Evolutionary conservation across 37 sponge, comb jelly and placozoan species (phyloP).

Genomic region (Crambe crambe): DNA sequence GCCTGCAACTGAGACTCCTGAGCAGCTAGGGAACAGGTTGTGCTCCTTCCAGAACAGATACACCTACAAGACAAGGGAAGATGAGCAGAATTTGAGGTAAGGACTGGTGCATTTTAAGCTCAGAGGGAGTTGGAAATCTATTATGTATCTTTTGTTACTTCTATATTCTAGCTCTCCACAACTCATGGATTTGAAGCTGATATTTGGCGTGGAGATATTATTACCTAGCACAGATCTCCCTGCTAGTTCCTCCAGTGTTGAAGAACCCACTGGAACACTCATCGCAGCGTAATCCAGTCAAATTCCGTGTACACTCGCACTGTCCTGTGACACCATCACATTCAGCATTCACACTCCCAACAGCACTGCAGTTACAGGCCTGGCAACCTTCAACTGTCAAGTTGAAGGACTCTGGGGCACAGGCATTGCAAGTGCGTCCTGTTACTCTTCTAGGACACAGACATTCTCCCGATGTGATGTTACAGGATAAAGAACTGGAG

Average conservation of each 20-base stretch:
- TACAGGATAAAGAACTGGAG: conserved; percentile 55
- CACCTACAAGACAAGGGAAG: too few species aligned
- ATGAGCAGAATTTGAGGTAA: too few species aligned
- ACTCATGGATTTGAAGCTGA: too few species aligned
- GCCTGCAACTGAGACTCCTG: conserved; percentile 6
- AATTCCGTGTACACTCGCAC: conserved; percentile 50
- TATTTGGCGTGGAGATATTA: too few species aligned
- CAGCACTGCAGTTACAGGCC: conserved; percentile 43
- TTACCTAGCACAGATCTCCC: conserved; percentile 26
- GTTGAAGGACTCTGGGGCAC: conserved; percentile 42
- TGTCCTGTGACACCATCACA: conserved; percentile 65
- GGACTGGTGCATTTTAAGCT: too few species aligned
- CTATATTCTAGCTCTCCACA: too few species aligned
- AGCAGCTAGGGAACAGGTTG: conserved; percentile 9
- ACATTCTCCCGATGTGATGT: conserved; percentile 63
- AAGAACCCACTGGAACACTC: conserved; percentile 55
- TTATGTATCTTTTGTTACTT: too few species aligned
- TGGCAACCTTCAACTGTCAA: conserved; percentile 67
- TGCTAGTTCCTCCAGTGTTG: conserved; percentile 3
- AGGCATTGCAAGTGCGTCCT: conserved; percentile 71
- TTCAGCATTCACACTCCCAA: conserved; percentile 17
- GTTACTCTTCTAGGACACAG: conserved; percentile 57
- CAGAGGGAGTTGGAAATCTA: too few species aligned
- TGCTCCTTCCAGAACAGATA: conserved; percentile 23
- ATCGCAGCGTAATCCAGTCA: conserved; percentile 61